A percentile compares a stretch with the other conserved stretches of the same genome.
Conservation (phyloP, 2,113 vertebrate species). For the Dolichallabes microphthalmus region DNA sequence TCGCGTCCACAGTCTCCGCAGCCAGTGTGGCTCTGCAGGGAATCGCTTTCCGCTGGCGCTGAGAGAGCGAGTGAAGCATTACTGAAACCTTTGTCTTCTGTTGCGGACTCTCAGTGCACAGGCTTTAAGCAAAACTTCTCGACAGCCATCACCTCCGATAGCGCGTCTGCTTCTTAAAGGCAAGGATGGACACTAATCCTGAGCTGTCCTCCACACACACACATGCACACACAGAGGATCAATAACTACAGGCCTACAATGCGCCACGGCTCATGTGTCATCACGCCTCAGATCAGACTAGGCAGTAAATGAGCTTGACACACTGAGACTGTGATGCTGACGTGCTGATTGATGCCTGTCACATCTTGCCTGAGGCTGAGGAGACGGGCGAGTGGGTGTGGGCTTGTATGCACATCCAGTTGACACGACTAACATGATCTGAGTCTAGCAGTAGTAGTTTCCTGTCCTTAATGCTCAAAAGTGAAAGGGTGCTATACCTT, state of each 20-base stretch:
- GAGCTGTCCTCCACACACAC: conserved; percentile 40
- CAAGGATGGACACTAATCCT: conserved; percentile 64
- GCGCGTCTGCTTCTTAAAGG: conserved; percentile 63
- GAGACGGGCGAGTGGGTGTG: background rate
- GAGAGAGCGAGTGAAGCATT: conserved; percentile 55
- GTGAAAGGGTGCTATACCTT: background rate
- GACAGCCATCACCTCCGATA: conserved; percentile 62
- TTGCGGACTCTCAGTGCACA: conserved; percentile 35
- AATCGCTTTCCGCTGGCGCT: conserved; percentile 62
- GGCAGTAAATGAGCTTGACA: conserved; percentile 40
- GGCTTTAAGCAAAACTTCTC: conserved; percentile 64
- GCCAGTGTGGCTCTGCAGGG: conserved; percentile 61
- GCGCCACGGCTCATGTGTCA: conserved; percentile 58
- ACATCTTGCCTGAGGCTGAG: conserved; percentile 36
- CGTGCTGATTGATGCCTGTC: conserved; percentile 56
- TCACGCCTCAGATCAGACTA: conserved; percentile 63
- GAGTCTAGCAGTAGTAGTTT: background rate
- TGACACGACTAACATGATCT: background rate
- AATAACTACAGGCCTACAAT: conserved; percentile 59
- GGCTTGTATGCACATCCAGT: background rate
- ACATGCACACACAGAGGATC: conserved; percentile 56
- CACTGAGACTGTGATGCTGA: conserved; percentile 18
- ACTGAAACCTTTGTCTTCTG: conserved; percentile 53
- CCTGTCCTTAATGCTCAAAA: background rate
- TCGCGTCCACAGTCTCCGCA: conserved; percentile 65